Percentiles rank a stretch among this genome's conserved stretches.
Conservation (phyloP, 2,797 vertebrate species). For the Lepilemur septentrionalis region DNA sequence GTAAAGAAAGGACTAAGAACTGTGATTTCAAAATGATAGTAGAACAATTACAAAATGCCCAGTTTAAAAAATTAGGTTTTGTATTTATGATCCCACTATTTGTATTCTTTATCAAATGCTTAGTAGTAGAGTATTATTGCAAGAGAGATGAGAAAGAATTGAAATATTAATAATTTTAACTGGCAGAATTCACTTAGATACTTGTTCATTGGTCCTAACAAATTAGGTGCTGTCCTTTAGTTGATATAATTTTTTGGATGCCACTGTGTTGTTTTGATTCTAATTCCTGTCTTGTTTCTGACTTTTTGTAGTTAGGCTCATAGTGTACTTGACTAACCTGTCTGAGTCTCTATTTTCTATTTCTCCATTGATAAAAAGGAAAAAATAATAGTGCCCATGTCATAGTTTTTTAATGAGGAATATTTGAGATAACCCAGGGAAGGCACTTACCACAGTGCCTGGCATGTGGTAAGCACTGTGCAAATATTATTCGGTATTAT, state of each 20-base stretch:
- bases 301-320: background rate
- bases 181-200: background rate
- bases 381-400: background rate
- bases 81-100: background rate
- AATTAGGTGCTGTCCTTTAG: background rate
- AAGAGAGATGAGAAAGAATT: background rate
- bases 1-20: background rate
- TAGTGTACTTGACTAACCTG: background rate
- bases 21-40: background rate
- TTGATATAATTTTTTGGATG: background rate
- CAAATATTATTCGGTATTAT: background rate
- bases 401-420: background rate
- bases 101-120: background rate
- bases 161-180: background rate
- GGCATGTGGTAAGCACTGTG: background rate
- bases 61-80: background rate
- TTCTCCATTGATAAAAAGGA: background rate
- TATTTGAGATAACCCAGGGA: background rate
- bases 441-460: background rate
- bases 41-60: background rate
- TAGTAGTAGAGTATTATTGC: background rate
- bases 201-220: background rate
- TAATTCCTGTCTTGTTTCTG: background rate
- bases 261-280: background rate
- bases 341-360: background rate